A percentile compares a stretch with the other conserved stretches of the same genome.
These are phyloP conservation scores for Podarcis raffonei DNA, from an alignment of 2,113 vertebrate genomes.

Conservation along the genomic window DNA sequence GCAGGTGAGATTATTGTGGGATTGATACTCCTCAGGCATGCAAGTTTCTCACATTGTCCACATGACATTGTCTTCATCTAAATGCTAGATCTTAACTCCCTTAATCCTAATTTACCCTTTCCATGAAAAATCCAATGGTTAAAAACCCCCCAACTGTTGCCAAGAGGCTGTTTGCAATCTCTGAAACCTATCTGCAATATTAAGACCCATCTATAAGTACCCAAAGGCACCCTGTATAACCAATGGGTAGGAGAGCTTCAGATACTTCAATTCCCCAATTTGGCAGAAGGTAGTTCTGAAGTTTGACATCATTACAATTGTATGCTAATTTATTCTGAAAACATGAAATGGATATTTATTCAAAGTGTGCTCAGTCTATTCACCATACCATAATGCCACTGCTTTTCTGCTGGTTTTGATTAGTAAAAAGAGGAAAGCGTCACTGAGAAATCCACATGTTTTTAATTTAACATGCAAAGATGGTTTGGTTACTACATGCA, in stretches of 20 bases:
- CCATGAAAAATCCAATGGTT: too few relatives aligned
- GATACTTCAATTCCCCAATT: not conserved
- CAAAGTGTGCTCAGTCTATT: constrained; percentile 6
- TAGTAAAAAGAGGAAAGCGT: constrained; percentile 37
- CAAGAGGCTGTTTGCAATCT: too few relatives aligned
- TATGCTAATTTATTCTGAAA: not conserved
- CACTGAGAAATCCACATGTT: constrained; percentile 10
- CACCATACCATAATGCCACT: not conserved
- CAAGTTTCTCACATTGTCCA: too few relatives aligned
- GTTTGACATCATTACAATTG: not conserved
- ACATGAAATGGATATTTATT: constrained; percentile 28
- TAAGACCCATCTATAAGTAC: too few relatives aligned
- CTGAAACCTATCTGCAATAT: too few relatives aligned
- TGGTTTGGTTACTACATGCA: not conserved
- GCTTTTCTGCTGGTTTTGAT: constrained; percentile 18
- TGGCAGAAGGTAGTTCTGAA: not conserved
- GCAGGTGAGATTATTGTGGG: too few relatives aligned
- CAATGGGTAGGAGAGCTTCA: not conserved
- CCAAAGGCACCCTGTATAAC: not conserved
- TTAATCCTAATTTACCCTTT: too few relatives aligned
- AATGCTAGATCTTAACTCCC: too few relatives aligned
- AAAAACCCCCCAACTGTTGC: too few relatives aligned
- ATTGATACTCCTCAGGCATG: too few relatives aligned
- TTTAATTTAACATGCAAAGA: constrained; percentile 44
- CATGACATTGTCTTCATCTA: too few relatives aligned